These are phyloP conservation scores for Camponotus pennsylvanicus DNA, from an alignment of 1,140 invertebrate species.

Conservation along the genomic window DNA sequence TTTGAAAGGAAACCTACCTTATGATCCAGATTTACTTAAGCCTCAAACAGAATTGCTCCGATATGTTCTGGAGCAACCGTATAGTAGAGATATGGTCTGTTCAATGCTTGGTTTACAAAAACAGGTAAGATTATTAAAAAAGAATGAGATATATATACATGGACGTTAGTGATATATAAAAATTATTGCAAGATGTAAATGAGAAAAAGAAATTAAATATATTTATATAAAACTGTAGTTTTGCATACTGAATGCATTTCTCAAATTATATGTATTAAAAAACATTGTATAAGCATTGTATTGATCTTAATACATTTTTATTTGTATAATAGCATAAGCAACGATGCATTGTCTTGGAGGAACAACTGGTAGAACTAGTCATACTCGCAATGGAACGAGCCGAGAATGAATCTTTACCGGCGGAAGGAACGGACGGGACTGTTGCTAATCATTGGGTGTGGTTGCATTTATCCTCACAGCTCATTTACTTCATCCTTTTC, in stretches of 20 bases:
- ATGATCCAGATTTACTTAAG: conserved; percentile 95
- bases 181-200: background rate
- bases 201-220: background rate
- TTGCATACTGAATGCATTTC: background rate
- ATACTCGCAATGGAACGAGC: conserved; percentile 97
- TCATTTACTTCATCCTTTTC: conserved; percentile 98
- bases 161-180: background rate
- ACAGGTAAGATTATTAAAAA: conserved; percentile 86
- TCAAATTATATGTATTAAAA: background rate
- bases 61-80: conserved; percentile 97
- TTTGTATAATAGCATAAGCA: conserved; percentile 91
- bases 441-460: conserved; percentile 94
- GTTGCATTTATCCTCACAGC: conserved; percentile 97
- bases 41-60: conserved; percentile 95
- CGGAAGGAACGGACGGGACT: conserved; percentile 89
- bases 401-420: conserved; percentile 88
- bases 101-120: conserved; percentile 97
- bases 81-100: conserved; percentile 98
- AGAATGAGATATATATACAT: background rate
- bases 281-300: background rate
- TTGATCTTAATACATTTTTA: conserved; percentile 43
- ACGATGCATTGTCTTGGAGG: conserved; percentile 95
- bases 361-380: conserved; percentile 96
- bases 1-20: conserved; percentile 96
- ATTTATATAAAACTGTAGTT: background rate